phyloP scores from a whole-genome alignment of 2,113 vertebrate species.

The Mystacornis crossleyi region DNA sequence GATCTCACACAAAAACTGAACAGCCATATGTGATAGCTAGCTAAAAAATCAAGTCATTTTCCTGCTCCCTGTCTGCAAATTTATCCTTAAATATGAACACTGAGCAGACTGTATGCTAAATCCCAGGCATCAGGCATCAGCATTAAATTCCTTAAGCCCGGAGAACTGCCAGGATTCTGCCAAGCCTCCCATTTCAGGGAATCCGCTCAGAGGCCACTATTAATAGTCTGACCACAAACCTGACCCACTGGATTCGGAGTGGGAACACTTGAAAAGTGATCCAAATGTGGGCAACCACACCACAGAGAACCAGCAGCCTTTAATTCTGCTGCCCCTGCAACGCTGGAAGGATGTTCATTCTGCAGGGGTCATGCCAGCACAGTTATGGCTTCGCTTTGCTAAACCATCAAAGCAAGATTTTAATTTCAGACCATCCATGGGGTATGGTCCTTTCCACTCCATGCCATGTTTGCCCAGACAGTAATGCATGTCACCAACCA shows the following conservation, averaged over 20 bases:
- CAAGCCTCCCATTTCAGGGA: neutral
- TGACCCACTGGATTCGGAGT: neutral
- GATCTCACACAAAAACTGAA: slow-evolving; percentile 22
- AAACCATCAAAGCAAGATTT: neutral
- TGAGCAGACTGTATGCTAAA: neutral
- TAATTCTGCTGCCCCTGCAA: accelerated
- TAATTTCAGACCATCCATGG: neutral
- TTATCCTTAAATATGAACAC: neutral
- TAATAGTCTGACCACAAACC: neutral
- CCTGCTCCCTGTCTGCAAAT: slow-evolving; percentile 23
- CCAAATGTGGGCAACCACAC: neutral
- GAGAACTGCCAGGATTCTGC: neutral
- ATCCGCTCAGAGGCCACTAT: neutral
- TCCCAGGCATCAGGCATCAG: neutral
- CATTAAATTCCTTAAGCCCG: neutral
- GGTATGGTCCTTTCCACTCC: neutral
- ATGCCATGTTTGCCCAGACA: neutral
- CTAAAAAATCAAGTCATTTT: slow-evolving; percentile 10
- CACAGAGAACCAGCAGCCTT: neutral
- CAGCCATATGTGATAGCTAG: slow-evolving; percentile 34
- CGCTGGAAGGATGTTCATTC: accelerated
- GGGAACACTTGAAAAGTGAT: neutral
- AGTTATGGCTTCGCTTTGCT: neutral
- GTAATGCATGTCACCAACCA: neutral
- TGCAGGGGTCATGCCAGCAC: neutral